Evolutionary conservation across 2,888 invertebrate genomes (phyloP), one percentile per base, ranked within the genome.

Genomic region (Melieria crassipennis): DNA sequence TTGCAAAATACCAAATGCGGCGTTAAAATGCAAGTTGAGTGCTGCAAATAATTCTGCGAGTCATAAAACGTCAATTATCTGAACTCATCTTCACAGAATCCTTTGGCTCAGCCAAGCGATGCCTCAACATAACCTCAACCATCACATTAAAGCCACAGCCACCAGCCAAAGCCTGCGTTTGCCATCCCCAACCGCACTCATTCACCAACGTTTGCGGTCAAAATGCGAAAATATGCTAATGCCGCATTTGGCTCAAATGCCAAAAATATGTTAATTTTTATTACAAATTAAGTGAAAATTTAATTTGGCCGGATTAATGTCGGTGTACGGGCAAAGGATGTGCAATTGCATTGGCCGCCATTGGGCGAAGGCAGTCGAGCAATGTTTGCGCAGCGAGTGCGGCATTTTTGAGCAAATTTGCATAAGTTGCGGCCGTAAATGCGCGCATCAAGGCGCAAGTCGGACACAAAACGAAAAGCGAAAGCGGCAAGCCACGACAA

Each of bases 261-360:
- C 73, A 52, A 75, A 77, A 78, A 78, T 78, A 78, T 78, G 78
- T 75, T 73, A 77, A 78, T 78, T 76, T 75, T 72, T 60, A 75
- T 74, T 73, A 73, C 71, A 76, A 76, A 78, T 76, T 76, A 75
- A 76, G 76, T 76, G 78, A 76, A 76, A 76, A 78, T 76, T 76
- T 73, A 75, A 75, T 73, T 74, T 72, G 48, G 64, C 45, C 7
- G 52, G 66, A 71, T 71, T 65, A 71, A 73, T 74, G 65, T 68
- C 66, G 66, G 65, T 58, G 70, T 52, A 50, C 4, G 65, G 30
- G 30, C 30, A 30, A 30, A 30, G 30, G 47, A 74, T 71, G 48
- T 10, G 48, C 56, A 45, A 47, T n/a, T 42, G 11, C 69, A 72
- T 72, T 75, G 71, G 70, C 65, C 74, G 61, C 42, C 30, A 50